These are phyloP conservation scores for Amaurobius ferox DNA, from an alignment of 2,888 invertebrate species.

Conservation along the genomic window DNA sequence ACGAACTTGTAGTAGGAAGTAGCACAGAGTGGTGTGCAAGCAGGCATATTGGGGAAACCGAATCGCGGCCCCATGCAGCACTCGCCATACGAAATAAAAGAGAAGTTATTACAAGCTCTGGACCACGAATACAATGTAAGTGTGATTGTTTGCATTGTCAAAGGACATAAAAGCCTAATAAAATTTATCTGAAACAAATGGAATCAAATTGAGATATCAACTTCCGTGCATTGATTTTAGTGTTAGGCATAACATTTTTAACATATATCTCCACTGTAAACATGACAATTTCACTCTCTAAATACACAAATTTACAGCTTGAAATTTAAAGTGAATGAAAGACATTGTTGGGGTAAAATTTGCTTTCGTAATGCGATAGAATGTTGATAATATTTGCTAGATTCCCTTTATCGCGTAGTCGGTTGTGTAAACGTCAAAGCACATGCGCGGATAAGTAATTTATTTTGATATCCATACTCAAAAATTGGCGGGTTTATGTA, in stretches of 20 bases:
- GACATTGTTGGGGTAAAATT: too few relatives aligned
- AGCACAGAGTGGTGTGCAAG: slow-evolving; percentile 55
- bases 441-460: slow-evolving; percentile 45
- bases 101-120: slow-evolving; percentile 96
- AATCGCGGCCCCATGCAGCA: slow-evolving; percentile 79
- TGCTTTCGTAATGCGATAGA: too few relatives aligned
- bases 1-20: slow-evolving; percentile 41
- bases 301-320: neutral
- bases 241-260: slow-evolving; percentile 65
- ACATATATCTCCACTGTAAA: neutral
- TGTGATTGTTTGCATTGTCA: slow-evolving; percentile 18
- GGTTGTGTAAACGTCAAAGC: slow-evolving; percentile 54
- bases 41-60: slow-evolving; percentile 57
- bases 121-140: slow-evolving; percentile 99
- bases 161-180: neutral
- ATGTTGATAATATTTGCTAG: neutral
- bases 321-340: too few relatives aligned
- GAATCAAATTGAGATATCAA: slow-evolving; percentile 1
- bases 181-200: neutral
- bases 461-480: neutral
- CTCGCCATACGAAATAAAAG: slow-evolving; percentile 87
- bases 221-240: slow-evolving; percentile 31
- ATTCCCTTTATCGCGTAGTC: slow-evolving; percentile 16
- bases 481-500: slow-evolving; percentile 39
- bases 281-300: neutral